phyloP scores from a whole-genome alignment of 2,888 invertebrate species.

The Anthophora plumipes region DNA sequence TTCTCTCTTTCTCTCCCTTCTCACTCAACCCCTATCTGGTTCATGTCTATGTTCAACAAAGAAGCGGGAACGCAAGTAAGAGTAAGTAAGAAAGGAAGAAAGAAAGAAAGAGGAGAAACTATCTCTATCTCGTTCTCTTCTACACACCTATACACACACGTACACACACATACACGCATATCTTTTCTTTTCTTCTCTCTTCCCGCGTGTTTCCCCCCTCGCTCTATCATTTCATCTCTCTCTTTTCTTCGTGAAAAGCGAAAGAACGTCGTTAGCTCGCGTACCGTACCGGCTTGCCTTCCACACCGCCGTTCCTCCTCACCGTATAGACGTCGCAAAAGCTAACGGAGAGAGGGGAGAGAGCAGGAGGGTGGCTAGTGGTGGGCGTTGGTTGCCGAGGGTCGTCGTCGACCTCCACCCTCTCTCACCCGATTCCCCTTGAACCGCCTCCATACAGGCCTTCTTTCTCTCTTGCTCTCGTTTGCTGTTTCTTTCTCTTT shows the following conservation, averaged over 20 bases:
- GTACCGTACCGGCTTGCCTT: conserved; percentile 68
- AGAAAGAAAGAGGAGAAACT: conserved; percentile 38
- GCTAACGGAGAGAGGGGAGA: conserved; percentile 70
- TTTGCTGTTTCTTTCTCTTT: neutral
- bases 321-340: conserved; percentile 75
- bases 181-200: conserved; percentile 25
- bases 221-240: conserved; percentile 24
- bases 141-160: conserved; percentile 21
- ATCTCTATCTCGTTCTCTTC: conserved; percentile 18
- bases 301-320: conserved; percentile 37
- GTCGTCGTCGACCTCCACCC: conserved; percentile 70
- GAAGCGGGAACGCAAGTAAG: conserved; percentile 50
- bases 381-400: conserved; percentile 80
- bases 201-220: conserved; percentile 15
- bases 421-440: conserved; percentile 50
- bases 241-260: conserved; percentile 72
- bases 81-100: conserved; percentile 43
- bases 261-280: conserved; percentile 81
- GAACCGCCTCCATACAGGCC: conserved; percentile 42
- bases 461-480: neutral
- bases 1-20: conserved; percentile 13
- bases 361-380: conserved; percentile 67
- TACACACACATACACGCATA: conserved; percentile 14
- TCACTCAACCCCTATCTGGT: conserved; percentile 29
- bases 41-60: conserved; percentile 67